Conservation (phyloP, 2,888 invertebrate species). For the Ophion slaviceki region DNA sequence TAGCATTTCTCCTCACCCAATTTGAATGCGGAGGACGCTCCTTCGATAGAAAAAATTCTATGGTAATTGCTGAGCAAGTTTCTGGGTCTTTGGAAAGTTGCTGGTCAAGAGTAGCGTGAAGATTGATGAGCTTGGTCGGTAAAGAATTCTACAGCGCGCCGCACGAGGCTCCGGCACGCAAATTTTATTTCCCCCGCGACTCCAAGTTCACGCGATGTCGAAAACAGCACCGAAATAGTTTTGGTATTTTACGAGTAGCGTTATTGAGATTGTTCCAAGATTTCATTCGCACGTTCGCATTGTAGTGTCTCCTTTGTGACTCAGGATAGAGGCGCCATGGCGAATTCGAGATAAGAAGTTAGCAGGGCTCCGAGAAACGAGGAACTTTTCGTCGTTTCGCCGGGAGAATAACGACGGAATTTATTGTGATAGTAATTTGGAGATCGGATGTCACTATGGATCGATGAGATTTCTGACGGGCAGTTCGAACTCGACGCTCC, state of each 20-base stretch:
- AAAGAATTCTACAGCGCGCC: background rate
- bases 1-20: constrained; percentile 66
- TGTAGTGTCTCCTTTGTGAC: background rate
- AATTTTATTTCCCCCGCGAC: background rate
- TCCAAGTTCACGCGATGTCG: background rate
- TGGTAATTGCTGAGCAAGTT: background rate
- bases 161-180: background rate
- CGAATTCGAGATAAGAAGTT: background rate
- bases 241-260: background rate
- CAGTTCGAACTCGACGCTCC: background rate
- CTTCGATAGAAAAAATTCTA: background rate
- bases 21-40: background rate
- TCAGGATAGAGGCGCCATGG: background rate
- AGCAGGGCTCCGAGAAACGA: background rate
- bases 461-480: background rate
- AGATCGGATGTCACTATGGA: background rate
- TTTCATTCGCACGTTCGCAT: background rate
- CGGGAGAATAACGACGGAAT: background rate
- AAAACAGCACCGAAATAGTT: background rate
- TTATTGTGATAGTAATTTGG: background rate
- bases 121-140: background rate
- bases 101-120: background rate
- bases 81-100: background rate
- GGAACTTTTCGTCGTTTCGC: background rate
- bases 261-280: background rate